These are phyloP conservation scores for Syngnathus floridae DNA, from an alignment of 2,113 vertebrate genomes.

Conservation along the genomic window DNA sequence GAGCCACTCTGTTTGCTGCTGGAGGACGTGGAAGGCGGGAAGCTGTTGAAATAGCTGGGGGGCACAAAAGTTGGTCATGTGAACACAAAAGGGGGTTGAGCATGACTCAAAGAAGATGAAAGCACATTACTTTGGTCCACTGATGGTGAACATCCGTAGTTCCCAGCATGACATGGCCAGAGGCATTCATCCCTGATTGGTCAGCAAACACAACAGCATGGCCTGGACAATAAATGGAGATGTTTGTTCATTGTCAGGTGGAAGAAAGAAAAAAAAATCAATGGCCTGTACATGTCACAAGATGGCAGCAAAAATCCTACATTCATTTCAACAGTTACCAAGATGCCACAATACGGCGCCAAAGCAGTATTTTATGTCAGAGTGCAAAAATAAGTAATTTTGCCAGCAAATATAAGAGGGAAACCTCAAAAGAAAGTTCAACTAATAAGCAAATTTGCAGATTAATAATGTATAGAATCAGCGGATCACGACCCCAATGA, in stretches of 20 bases:
- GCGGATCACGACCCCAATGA: not conserved
- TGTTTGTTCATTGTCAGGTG: not conserved
- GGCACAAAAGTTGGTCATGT: slow-evolving; percentile 9
- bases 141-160: slow-evolving; percentile 95
- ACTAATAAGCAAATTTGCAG: not conserved
- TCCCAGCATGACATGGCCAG: slow-evolving; percentile 88
- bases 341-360: too few relatives aligned
- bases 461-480: not conserved
- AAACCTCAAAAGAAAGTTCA: too few relatives aligned
- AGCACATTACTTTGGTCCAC: slow-evolving; percentile 82
- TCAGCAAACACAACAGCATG: slow-evolving; percentile 84
- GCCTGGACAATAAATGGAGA: slow-evolving; percentile 58
- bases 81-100: not conserved
- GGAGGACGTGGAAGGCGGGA: slow-evolving; percentile 78
- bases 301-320: too few relatives aligned
- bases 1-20: slow-evolving; percentile 75
- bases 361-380: too few relatives aligned
- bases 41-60: slow-evolving; percentile 81
- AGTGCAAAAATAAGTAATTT: too few relatives aligned
- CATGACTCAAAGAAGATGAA: not conserved
- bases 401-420: too few relatives aligned
- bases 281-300: too few relatives aligned
- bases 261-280: too few relatives aligned
- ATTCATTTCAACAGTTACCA: too few relatives aligned
- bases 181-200: slow-evolving; percentile 86